These are phyloP conservation scores for Aricia artaxerxes DNA, from an alignment of 2,888 invertebrate genomes.

Conservation along the genomic window DNA sequence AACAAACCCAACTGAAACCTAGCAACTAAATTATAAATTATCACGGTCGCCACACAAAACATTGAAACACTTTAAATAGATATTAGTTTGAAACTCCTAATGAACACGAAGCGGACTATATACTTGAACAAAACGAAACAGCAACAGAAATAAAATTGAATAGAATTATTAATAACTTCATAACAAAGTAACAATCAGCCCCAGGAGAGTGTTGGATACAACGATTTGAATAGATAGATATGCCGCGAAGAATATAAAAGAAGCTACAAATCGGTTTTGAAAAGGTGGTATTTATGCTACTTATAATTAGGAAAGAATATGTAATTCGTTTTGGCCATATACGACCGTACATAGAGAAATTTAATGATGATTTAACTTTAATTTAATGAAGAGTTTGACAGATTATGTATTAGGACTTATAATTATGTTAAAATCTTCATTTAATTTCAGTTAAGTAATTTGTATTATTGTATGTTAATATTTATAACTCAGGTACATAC, in stretches of 20 bases:
- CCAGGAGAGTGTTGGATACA: conserved; percentile 9
- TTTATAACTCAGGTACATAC: no score
- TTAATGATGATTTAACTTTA: no score
- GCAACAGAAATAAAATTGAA: conserved; percentile 21
- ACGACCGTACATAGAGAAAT: no score
- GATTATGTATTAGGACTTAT: no score
- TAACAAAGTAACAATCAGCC: conserved; percentile 26
- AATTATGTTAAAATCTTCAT: no score
- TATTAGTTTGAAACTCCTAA: conserved; percentile 13
- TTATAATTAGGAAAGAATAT: background rate
- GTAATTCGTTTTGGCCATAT: no score
- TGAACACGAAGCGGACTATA: conserved; percentile 9
- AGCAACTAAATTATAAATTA: background rate
- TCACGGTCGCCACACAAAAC: background rate
- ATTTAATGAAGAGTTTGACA: no score
- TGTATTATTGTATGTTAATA: no score
- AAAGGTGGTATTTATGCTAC: background rate
- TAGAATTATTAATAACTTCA: conserved; percentile 23
- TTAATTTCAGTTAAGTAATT: no score
- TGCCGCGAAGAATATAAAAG: background rate
- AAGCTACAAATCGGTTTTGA: background rate
- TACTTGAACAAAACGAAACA: conserved; percentile 10
- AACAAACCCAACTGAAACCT: background rate
- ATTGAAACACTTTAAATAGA: background rate
- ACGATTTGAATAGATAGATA: conserved; percentile 18